A percentile compares a stretch with the other conserved stretches of the same genome.
These are phyloP conservation scores for Papilio elwesi DNA, from an alignment of 2,888 invertebrate species.

Conservation along the genomic window DNA sequence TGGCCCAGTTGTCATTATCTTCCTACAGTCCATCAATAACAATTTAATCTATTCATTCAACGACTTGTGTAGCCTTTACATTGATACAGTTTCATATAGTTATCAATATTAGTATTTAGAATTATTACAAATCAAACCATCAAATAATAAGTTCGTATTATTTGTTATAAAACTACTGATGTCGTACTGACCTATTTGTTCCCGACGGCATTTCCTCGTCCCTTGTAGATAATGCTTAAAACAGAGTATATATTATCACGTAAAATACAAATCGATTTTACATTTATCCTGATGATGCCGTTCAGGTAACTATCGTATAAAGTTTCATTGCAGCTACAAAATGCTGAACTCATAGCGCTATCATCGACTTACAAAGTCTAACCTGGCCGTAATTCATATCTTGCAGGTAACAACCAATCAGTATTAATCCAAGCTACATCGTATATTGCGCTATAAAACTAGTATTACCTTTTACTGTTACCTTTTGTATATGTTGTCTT, in stretches of 20 bases:
- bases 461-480: neutral
- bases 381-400: neutral
- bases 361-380: slow-evolving; percentile 3
- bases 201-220: neutral
- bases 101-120: slow-evolving; percentile 1
- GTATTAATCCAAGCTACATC: neutral
- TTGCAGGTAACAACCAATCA: slow-evolving; percentile 19
- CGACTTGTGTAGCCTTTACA: neutral
- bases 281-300: neutral
- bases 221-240: slow-evolving; percentile 2
- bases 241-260: neutral
- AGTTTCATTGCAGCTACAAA: slow-evolving; percentile 1
- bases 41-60: neutral
- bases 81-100: neutral
- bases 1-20: neutral
- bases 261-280: slow-evolving; percentile 5
- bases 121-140: neutral
- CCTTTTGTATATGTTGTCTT: neutral
- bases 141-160: neutral
- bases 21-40: neutral
- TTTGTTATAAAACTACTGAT: slow-evolving; percentile 10
- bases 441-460: slow-evolving; percentile 18
- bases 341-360: neutral
- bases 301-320: neutral
- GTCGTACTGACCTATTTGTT: slow-evolving; percentile 4